These are phyloP conservation scores for Tyrannus savana DNA, from an alignment of 2,113 vertebrate genomes.

Conservation along the genomic window DNA sequence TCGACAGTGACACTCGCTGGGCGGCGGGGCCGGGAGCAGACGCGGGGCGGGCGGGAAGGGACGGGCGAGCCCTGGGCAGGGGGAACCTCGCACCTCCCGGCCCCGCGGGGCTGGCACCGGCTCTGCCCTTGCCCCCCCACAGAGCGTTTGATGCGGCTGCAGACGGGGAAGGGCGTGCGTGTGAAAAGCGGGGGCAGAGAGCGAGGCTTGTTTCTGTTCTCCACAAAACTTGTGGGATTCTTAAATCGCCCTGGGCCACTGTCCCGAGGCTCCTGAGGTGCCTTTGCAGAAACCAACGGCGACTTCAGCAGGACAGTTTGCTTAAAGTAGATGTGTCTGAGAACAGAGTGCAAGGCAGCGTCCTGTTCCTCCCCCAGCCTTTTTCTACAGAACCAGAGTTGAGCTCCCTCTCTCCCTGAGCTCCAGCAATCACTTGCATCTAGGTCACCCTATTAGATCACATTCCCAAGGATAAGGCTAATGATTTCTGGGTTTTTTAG, in stretches of 20 bases:
- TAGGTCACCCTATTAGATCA: conserved; percentile 30
- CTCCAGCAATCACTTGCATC: background rate
- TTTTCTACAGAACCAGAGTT: background rate
- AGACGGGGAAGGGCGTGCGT: background rate
- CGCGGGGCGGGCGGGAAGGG: no score
- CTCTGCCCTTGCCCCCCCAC: background rate
- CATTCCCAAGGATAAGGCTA: conserved; percentile 13
- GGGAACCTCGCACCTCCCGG: background rate
- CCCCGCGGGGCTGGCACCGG: background rate
- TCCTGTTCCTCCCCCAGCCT: background rate
- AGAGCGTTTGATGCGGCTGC: background rate
- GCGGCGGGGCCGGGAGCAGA: background rate
- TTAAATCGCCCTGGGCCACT: background rate
- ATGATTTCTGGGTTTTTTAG: background rate
- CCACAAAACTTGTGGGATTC: background rate
- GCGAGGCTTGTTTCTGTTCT: background rate
- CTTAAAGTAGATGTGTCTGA: background rate
- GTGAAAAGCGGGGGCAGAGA: background rate
- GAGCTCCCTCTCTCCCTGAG: background rate
- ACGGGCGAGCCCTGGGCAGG: fast-evolving
- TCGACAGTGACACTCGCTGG: conserved; percentile 36
- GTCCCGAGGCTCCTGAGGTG: background rate
- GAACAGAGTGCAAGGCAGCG: fast-evolving
- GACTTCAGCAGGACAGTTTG: background rate
- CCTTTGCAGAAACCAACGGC: background rate